Evolutionary conservation across 2,113 vertebrate genomes (phyloP), one percentile per base, ranked within the genome.

Genomic region (Falcunculus frontatus): DNA sequence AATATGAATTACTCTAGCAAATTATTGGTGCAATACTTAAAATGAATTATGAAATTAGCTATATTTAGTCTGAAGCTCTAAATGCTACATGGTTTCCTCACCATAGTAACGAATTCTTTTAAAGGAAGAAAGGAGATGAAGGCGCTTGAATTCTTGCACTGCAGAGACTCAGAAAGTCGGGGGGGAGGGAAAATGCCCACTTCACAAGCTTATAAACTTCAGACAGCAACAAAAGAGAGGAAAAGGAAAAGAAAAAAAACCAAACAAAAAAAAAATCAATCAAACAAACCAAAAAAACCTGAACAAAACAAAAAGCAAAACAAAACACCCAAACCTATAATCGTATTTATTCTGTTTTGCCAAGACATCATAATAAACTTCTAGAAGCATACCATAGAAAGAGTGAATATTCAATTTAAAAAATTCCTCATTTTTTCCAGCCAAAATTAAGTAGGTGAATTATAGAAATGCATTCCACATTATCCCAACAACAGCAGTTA

Each of bases 101-200:
- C 91, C 96, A 96, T 93, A 96, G 94, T 96, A 96, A 96, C 91
- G 76, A 92, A 89, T 23, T 50, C 32, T 90, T 87, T 77, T 47
- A 86, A 84, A 62, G 27, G 35, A 92, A 60, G 30, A 83, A 4
- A 81, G 16, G 4, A 80, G 39, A 64, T 13, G 32, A 90, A 59
- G 29, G 33, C 87, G 13, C n/a, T 83, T 65, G 37, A 87, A 87
- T 92, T 91, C n/a, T 83, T 84, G 39, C 14, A 75, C 39, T 74
- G 27, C 35, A 74, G 52, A 41, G 27, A 47, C 19, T 47, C 74
- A 81, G 29, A 21, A 72, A 67, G 7, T 29, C 0, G 0, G 18
- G 23, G 6, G 11, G 37, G 5, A 30, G 30, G 25, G 30, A 49
- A 90, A 92, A 30, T 21, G 16, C 12, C 57, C 18, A 39, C 7